These are phyloP conservation scores for Cynocephalus volans DNA, from an alignment of 2,113 vertebrate genomes.

Conservation along the genomic window DNA sequence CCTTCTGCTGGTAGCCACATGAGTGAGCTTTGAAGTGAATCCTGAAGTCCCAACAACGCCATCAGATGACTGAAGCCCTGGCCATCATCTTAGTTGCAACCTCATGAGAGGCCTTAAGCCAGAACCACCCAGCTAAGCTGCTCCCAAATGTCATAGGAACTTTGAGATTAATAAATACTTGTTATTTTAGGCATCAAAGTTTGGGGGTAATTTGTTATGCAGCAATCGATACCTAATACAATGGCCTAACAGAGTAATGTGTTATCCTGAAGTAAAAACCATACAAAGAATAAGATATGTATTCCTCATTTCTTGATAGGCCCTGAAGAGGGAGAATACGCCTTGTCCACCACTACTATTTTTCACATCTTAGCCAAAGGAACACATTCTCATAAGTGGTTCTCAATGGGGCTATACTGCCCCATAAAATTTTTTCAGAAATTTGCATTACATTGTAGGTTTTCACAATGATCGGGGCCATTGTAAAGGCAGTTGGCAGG, in stretches of 20 bases:
- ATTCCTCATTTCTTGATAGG: background rate
- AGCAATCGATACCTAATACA: background rate
- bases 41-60: background rate
- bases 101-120: background rate
- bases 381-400: background rate
- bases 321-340: background rate
- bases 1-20: background rate
- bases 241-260: background rate
- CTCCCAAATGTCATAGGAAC: background rate
- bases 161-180: background rate
- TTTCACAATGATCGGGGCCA: background rate
- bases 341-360: background rate
- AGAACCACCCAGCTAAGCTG: background rate
- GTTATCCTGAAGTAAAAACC: background rate
- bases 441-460: background rate
- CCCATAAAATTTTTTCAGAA: background rate
- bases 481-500: background rate
- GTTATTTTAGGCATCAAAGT: background rate
- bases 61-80: background rate
- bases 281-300: background rate
- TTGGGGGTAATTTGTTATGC: background rate
- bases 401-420: background rate
- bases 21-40: too few relatives aligned
- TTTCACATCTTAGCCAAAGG: background rate
- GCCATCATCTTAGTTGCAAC: background rate